A percentile compares a stretch with the other conserved stretches of the same genome.
phyloP scores from a whole-genome alignment of 2,888 invertebrate species.

The Lepidocyrtinus sp. region DNA sequence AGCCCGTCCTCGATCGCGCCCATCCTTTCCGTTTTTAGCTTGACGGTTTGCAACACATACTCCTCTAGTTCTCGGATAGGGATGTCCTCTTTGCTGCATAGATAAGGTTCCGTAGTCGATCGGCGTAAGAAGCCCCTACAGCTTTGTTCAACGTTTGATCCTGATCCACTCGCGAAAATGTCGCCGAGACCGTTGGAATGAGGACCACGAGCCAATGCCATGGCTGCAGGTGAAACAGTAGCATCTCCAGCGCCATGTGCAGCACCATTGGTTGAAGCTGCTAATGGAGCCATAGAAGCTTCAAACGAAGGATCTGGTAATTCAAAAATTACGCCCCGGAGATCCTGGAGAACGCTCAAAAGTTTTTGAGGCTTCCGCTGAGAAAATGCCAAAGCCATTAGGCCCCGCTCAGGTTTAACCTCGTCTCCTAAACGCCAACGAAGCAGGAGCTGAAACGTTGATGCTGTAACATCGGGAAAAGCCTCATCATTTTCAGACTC shows the following conservation, averaged over 20 bases:
- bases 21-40: slow-evolving; percentile 36
- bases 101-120: slow-evolving; percentile 53
- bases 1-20: slow-evolving; percentile 54
- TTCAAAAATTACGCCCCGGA: slow-evolving; percentile 48
- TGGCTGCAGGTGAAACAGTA: not conserved
- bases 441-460: slow-evolving; percentile 49
- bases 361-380: slow-evolving; percentile 57
- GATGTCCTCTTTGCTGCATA: slow-evolving; percentile 60
- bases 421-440: slow-evolving; percentile 63
- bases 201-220: not conserved
- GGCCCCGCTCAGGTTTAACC: slow-evolving; percentile 40
- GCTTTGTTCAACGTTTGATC: slow-evolving; percentile 41
- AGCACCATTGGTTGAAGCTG: too few species aligned
- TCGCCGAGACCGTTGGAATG: not conserved
- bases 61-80: slow-evolving; percentile 53
- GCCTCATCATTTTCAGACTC: slow-evolving; percentile 36
- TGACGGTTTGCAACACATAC: slow-evolving; percentile 49
- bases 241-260: too few species aligned
- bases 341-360: slow-evolving; percentile 57
- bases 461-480: slow-evolving; percentile 26
- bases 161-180: not conserved
- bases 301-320: slow-evolving; percentile 43
- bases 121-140: slow-evolving; percentile 40
- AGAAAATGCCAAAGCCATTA: slow-evolving; percentile 55
- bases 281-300: not conserved